Evolutionary conservation across 2,113 vertebrate species (phyloP).

Genomic region (Trinectes maculatus): DNA sequence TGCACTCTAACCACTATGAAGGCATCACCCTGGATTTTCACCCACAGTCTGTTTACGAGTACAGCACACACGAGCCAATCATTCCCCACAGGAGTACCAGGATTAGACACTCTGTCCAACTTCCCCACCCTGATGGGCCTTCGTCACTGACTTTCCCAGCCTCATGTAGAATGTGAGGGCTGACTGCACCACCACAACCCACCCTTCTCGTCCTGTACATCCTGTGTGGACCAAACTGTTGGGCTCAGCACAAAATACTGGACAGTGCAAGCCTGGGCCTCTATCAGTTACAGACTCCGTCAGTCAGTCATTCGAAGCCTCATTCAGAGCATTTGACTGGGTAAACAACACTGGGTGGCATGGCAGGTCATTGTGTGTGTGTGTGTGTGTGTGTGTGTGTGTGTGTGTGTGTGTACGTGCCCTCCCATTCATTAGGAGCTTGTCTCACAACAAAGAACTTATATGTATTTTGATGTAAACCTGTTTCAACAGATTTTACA

Average conservation of each 20-base stretch:
- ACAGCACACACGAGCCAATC: constrained; percentile 33
- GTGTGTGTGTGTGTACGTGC: not conserved
- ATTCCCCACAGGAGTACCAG: constrained; percentile 33
- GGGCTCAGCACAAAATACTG: constrained; percentile 66
- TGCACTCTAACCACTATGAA: constrained; percentile 23
- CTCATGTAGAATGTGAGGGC: constrained; percentile 64
- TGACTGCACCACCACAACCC: constrained; percentile 31
- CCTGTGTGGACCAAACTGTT: constrained; percentile 39
- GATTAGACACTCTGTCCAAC: constrained; percentile 36
- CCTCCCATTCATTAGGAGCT: no score
- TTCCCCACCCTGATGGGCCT: constrained; percentile 30
- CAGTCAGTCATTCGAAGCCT: constrained; percentile 37
- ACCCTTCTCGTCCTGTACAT: constrained; percentile 13
- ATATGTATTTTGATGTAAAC: not conserved
- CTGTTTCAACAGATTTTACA: no score
- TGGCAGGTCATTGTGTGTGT: not conserved
- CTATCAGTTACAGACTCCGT: constrained; percentile 39
- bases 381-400: constrained; percentile 17
- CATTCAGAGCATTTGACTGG: constrained; percentile 23
- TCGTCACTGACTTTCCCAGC: constrained; percentile 49
- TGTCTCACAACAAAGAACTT: no score
- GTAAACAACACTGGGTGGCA: constrained; percentile 51
- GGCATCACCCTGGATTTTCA: constrained; percentile 39
- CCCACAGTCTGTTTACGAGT: constrained; percentile 24
- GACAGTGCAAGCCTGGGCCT: constrained; percentile 40